Evolutionary conservation across 2,113 vertebrate genomes (phyloP).

Genomic region (Tragelaphus strepsiceros): DNA sequence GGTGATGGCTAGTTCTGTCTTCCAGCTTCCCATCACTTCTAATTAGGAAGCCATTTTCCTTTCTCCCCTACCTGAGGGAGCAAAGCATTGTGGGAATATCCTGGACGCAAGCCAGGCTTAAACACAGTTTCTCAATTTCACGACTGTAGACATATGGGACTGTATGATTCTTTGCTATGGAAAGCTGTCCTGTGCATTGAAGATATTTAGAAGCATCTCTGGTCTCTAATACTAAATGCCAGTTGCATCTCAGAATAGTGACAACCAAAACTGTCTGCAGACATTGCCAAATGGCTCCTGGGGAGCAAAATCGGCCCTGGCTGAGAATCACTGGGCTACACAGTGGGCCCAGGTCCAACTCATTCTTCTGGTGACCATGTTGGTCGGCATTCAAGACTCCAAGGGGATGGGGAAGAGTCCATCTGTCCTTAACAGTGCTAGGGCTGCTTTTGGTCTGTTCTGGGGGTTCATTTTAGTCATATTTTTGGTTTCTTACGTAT

Average conservation of each 20-base stretch:
- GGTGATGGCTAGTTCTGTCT: background rate
- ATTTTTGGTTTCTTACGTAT: background rate
- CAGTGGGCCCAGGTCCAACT: background rate
- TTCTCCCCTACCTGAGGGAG: background rate
- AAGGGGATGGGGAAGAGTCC: background rate
- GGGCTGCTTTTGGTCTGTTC: background rate
- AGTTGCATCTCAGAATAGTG: background rate
- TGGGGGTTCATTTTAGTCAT: background rate
- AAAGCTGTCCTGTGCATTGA: background rate
- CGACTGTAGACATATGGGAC: background rate
- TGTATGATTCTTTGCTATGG: background rate
- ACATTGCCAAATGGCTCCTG: background rate
- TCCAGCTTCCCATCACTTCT: background rate
- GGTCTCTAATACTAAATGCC: background rate
- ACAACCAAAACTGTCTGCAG: background rate
- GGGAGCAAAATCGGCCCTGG: background rate
- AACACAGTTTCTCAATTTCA: background rate
- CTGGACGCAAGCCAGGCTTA: background rate
- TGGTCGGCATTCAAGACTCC: background rate
- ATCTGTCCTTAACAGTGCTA: background rate
- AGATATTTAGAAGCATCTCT: background rate
- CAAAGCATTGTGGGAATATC: constrained; percentile 19
- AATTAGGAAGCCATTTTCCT: background rate
- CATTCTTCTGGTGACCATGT: background rate
- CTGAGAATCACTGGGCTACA: background rate